Evolutionary conservation across 2,888 invertebrate genomes (phyloP), one percentile per base, ranked within the genome.

Genomic region (Rosalia funebris): DNA sequence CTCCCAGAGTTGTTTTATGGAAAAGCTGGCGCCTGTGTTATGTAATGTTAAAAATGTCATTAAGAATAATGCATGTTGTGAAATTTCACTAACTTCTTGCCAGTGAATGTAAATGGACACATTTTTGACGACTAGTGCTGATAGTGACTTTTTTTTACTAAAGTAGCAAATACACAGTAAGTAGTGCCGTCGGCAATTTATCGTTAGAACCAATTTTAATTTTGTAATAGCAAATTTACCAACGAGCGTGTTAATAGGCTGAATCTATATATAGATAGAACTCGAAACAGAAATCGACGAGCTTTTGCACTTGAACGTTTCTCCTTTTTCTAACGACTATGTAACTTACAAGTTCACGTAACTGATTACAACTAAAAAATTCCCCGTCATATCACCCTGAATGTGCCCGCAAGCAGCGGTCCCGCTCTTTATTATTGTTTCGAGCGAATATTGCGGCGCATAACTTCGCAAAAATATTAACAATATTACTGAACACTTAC

Each of bases 191-290:
- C n/a, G n/a, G n/a, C n/a, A n/a, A 34, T 5, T 34, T 34, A 34
- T 34, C 2, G 7, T 34, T 5, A 11, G 3, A 34, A 25, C 25
- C 25, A 7, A 25, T 3, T 20, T 60, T 62, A 57, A 44, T 57
- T 53, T 60, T 50, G 52, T 57, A 57, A 57, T 53, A 34, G 52
- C 58, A 34, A 52, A 52, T 57, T 56, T 48, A 55, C 34, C 34
- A 11, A 34, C 25, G 52, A 64, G 32, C 66, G 63, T 68, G 62
- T 60, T 68, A 67, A 69, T 68, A 64, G 62, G 70, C 70, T 73
- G 70, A 64, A 64, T 66, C 73, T 74, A 74, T 71, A 74, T 72
- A 70, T 74, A 73, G 72, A 70, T 37, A 57, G 68, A 69, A 64
- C 62, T 69, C 66, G 62, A 68, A 70, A 68, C 70, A 67, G 65